phyloP scores from a whole-genome alignment of 2,113 vertebrate genomes.

The Onychostoma macrolepis region DNA sequence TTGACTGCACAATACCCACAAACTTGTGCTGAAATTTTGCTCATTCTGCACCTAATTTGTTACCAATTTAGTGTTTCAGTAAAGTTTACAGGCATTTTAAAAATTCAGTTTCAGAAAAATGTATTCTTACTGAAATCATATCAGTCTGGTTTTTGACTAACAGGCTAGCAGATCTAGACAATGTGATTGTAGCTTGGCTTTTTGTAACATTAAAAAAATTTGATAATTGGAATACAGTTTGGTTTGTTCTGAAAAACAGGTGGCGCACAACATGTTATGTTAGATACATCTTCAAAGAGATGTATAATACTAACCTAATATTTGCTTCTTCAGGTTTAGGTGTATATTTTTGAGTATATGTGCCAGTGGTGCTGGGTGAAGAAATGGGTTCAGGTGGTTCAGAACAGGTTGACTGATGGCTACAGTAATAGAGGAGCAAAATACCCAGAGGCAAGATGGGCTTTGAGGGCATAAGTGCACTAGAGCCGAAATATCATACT shows the following conservation, averaged over 20 bases:
- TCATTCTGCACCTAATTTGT: too few species aligned
- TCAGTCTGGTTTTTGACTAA: not conserved
- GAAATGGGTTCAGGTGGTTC: conserved; percentile 38
- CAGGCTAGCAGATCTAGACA: not conserved
- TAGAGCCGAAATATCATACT: conserved; percentile 41
- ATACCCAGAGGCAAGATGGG: conserved; percentile 9
- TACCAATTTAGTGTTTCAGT: not conserved
- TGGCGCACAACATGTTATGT: not conserved
- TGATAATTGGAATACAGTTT: not conserved
- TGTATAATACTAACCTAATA: not conserved
- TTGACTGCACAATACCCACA: too few species aligned
- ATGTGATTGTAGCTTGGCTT: not conserved
- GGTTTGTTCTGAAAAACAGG: not conserved
- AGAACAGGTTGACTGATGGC: conserved; percentile 35
- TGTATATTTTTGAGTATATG: not conserved
- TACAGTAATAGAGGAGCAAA: conserved; percentile 39
- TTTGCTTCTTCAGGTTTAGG: not conserved
- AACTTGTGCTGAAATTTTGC: not conserved
- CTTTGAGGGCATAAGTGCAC: conserved; percentile 13
- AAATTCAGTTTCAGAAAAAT: not conserved
- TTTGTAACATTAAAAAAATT: not conserved
- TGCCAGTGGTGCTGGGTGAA: conserved; percentile 2
- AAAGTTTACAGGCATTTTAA: not conserved
- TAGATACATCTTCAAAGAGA: not conserved
- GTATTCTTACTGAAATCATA: not conserved